Evolutionary conservation across 2,888 invertebrate genomes (phyloP).

Genomic region (Mycalesis mineus): DNA sequence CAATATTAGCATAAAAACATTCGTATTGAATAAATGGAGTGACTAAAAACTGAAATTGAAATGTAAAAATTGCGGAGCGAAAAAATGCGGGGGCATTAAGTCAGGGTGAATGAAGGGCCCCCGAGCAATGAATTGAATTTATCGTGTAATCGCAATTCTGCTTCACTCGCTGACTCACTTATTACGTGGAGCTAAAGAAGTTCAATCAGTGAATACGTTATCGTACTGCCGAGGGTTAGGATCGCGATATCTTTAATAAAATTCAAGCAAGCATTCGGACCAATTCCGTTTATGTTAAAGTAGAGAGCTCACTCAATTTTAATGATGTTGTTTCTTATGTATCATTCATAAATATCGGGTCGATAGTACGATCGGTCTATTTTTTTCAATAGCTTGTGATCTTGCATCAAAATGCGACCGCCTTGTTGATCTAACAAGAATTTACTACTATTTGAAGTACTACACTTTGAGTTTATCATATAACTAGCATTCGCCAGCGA

Average conservation of each 20-base stretch:
- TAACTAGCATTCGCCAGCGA: too few species aligned
- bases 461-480: too few species aligned
- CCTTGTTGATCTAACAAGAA: too few species aligned
- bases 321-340: neutral
- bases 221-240: constrained; percentile 32
- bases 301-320: constrained; percentile 5
- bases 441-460: too few species aligned
- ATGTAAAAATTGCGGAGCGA: constrained; percentile 44
- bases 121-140: constrained; percentile 57
- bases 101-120: constrained; percentile 42
- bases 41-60: constrained; percentile 36
- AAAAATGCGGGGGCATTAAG: constrained; percentile 40
- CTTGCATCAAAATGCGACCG: too few species aligned
- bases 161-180: constrained; percentile 52
- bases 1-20: neutral
- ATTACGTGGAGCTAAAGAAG: constrained; percentile 49
- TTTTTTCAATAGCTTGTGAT: too few species aligned
- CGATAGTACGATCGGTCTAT: too few species aligned
- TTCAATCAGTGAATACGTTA: constrained; percentile 50
- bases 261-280: constrained; percentile 11
- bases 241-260: constrained; percentile 23
- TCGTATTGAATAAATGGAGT: neutral
- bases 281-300: neutral
- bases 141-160: constrained; percentile 59
- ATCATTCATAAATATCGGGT: too few species aligned